Evolutionary conservation across 2,888 invertebrate genomes (phyloP).

Genomic region (Pseudococcus viburni): DNA sequence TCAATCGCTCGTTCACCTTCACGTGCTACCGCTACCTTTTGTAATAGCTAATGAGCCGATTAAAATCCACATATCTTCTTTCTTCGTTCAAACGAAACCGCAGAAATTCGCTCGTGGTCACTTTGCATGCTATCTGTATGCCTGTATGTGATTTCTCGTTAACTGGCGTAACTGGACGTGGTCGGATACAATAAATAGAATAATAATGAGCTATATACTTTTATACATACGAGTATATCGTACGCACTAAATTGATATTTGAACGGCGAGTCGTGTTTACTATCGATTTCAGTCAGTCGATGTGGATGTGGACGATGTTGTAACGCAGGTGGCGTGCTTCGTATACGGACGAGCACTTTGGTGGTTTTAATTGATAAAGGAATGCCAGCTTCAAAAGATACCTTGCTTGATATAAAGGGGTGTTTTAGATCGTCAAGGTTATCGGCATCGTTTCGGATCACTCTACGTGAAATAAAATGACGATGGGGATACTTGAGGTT

Average conservation of each 20-base stretch:
- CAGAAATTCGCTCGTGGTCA: conserved; percentile 50
- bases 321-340: not conserved
- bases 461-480: not conserved
- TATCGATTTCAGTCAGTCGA: conserved; percentile 15
- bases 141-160: conserved; percentile 32
- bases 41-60: conserved; percentile 42
- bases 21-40: conserved; percentile 41
- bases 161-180: conserved; percentile 50
- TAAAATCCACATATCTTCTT: conserved; percentile 52
- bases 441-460: not conserved
- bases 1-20: conserved; percentile 53
- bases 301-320: not conserved
- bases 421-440: conserved; percentile 4
- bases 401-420: not conserved
- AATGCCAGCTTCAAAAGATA: not conserved
- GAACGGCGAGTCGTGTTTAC: conserved; percentile 13
- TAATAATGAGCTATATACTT: conserved; percentile 36
- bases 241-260: conserved; percentile 20
- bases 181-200: conserved; percentile 47
- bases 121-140: conserved; percentile 22
- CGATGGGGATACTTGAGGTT: not conserved
- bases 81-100: conserved; percentile 38
- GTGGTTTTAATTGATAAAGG: conserved; percentile 22
- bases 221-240: not conserved
- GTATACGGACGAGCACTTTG: not conserved